These are phyloP conservation scores for Sycophaga agraensis DNA, from an alignment of 1,140 invertebrate species.

Conservation along the genomic window DNA sequence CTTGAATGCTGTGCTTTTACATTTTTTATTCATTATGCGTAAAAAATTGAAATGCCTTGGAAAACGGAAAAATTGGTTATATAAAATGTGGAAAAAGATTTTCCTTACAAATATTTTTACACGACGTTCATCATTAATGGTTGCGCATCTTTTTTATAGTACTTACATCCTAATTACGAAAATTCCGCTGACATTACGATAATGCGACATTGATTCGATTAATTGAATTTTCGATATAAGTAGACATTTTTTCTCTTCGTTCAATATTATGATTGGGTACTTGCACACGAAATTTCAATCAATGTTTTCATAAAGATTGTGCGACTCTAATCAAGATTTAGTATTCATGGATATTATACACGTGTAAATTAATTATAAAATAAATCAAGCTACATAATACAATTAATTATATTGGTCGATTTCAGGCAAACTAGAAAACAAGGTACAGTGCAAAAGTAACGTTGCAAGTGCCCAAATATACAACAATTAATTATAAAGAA, in stretches of 20 bases:
- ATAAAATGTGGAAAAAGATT: slow-evolving; percentile 10
- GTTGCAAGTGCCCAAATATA: not conserved
- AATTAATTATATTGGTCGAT: slow-evolving; percentile 4
- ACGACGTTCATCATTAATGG: not conserved
- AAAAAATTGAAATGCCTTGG: slow-evolving; percentile 16
- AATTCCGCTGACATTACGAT: slow-evolving; percentile 14
- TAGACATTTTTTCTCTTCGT: slow-evolving; percentile 7
- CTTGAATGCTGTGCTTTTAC: slow-evolving; percentile 1
- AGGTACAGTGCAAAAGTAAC: not conserved
- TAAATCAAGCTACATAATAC: not conserved
- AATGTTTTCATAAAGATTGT: not conserved
- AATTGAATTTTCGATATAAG: slow-evolving; percentile 16
- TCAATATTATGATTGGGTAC: not conserved
- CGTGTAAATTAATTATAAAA: not conserved
- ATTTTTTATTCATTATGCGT: not conserved
- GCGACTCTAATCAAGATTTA: no score
- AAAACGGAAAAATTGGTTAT: not conserved
- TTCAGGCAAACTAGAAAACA: no score
- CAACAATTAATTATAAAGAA: not conserved
- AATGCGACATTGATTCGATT: slow-evolving; percentile 23
- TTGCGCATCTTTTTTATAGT: not conserved
- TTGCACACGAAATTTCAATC: not conserved
- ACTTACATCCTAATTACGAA: slow-evolving; percentile 22
- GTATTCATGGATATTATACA: not conserved
- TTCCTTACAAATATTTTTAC: slow-evolving; percentile 17